A percentile compares a stretch with the other conserved stretches of the same genome.
These are phyloP conservation scores for Scaptomyza polygonia DNA, from an alignment of 2,888 invertebrate genomes.

Conservation along the genomic window DNA sequence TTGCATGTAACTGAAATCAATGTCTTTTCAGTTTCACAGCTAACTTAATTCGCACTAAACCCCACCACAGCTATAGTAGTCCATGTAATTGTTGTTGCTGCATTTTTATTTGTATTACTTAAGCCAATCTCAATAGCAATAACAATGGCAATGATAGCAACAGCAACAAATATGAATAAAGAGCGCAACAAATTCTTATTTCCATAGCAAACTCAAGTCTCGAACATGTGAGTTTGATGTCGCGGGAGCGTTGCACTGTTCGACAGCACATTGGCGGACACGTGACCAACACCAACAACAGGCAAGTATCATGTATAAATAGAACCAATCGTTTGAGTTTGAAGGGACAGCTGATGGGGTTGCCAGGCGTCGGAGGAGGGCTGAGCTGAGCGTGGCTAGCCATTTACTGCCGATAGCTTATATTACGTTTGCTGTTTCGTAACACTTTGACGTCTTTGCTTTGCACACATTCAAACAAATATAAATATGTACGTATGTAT, in stretches of 20 bases:
- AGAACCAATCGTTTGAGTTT: conserved; percentile 37
- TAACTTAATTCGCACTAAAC: background rate
- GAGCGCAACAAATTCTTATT: conserved; percentile 55
- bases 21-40: conserved; percentile 10
- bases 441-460: conserved; percentile 49
- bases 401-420: conserved; percentile 42
- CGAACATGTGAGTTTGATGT: conserved; percentile 78
- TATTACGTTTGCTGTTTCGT: conserved; percentile 52
- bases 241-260: conserved; percentile 81
- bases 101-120: conserved; percentile 7
- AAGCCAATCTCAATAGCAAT: conserved; percentile 9
- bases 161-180: conserved; percentile 29
- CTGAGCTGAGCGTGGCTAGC: conserved; percentile 4
- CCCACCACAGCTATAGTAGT: background rate
- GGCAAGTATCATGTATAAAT: conserved; percentile 47
- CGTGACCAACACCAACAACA: conserved; percentile 60
- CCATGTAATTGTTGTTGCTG: conserved; percentile 3
- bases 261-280: conserved; percentile 70
- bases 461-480: background rate
- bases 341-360: conserved; percentile 9
- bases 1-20: conserved; percentile 10
- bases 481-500: too few relatives aligned
- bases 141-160: conserved; percentile 7
- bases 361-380: background rate
- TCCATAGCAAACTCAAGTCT: conserved; percentile 71